Percentiles rank a stretch among this genome's conserved stretches.
Conservation (phyloP, 1,140 invertebrate species). For the Platorchestia sp. region DNA sequence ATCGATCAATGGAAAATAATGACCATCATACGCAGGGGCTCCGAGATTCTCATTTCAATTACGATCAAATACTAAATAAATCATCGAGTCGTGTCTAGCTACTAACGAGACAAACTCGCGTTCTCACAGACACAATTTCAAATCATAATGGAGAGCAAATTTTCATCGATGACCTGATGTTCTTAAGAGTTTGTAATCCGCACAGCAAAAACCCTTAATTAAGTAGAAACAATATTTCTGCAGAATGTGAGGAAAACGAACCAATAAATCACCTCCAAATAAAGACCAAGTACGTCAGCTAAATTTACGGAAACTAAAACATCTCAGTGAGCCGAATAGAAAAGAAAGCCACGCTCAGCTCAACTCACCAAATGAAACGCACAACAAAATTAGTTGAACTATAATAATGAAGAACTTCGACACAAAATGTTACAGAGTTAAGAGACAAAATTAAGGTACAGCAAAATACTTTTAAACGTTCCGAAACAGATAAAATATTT, state of each 20-base stretch:
- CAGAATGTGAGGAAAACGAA: neutral
- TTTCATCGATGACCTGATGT: neutral
- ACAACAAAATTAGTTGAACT: slow-evolving; percentile 44
- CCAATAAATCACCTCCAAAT: neutral
- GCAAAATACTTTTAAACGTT: neutral
- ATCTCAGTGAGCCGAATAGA: neutral
- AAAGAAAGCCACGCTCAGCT: too few species aligned
- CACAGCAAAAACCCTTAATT: neutral
- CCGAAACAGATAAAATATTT: neutral
- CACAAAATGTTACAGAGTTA: slow-evolving; percentile 6
- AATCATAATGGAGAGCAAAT: neutral
- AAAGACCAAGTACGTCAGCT: neutral
- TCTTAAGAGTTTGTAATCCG: neutral
- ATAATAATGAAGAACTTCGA: slow-evolving; percentile 36
- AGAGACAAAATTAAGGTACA: slow-evolving; percentile 12
- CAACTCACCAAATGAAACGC: neutral
- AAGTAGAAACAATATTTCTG: neutral
- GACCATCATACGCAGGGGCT: neutral
- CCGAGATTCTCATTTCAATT: neutral
- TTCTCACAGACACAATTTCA: neutral
- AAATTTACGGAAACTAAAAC: neutral
- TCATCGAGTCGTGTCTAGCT: neutral
- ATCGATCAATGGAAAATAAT: neutral
- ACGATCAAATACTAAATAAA: neutral
- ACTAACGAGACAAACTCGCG: neutral